Percentiles rank a stretch among this genome's conserved stretches.
phyloP scores from a whole-genome alignment of 2,797 vertebrate species.

The Sebastes matsubarae region DNA sequence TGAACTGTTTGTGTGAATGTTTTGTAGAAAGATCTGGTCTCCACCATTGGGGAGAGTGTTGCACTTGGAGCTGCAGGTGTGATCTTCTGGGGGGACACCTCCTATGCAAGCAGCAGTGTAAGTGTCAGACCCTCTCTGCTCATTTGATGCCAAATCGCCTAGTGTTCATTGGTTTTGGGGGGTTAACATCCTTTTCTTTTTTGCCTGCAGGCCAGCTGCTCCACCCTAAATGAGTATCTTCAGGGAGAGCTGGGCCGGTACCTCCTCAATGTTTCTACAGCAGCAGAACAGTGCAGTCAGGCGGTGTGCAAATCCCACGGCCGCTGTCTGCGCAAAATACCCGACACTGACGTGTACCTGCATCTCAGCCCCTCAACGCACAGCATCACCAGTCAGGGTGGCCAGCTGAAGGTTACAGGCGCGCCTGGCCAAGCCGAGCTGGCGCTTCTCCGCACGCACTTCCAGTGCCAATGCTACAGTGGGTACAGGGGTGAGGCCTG shows the following conservation, averaged over 20 bases:
- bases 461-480: conserved; percentile 88
- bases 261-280: conserved; percentile 84
- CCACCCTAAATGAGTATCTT: conserved; percentile 77
- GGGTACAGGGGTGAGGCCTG: conserved; percentile 82
- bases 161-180: background rate
- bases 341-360: conserved; percentile 79
- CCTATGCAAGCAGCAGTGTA: conserved; percentile 86
- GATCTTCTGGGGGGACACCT: conserved; percentile 93
- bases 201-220: conserved; percentile 75
- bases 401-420: conserved; percentile 72
- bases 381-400: conserved; percentile 66
- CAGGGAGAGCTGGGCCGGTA: conserved; percentile 80
- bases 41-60: conserved; percentile 88
- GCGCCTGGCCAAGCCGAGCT: conserved; percentile 62
- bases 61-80: conserved; percentile 93
- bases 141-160: background rate
- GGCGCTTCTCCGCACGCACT: conserved; percentile 67
- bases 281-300: conserved; percentile 83
- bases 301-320: conserved; percentile 75
- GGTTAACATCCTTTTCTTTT: background rate
- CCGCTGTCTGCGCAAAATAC: conserved; percentile 79
- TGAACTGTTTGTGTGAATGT: conserved; percentile 36
- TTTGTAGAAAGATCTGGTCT: conserved; percentile 84
- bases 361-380: conserved; percentile 81
- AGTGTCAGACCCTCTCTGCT: conserved; percentile 42